A percentile compares a stretch with the other conserved stretches of the same genome.
phyloP scores from a whole-genome alignment of 2,888 invertebrate species.

The Gortyna flavago region DNA sequence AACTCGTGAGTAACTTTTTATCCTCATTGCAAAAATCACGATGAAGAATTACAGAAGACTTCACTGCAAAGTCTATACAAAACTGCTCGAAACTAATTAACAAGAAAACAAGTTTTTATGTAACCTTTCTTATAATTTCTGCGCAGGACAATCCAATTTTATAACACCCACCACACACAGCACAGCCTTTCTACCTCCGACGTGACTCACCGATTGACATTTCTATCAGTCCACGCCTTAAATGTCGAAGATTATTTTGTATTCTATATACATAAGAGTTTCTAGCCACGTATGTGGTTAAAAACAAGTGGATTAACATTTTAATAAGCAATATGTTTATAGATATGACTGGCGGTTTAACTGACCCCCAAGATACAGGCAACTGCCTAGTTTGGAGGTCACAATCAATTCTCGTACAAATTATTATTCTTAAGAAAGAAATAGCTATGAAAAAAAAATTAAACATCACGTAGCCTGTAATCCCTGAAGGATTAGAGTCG shows the following conservation, averaged over 20 bases:
- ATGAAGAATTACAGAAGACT: not conserved
- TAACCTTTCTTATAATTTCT: slow-evolving; percentile 27
- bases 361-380: too few relatives aligned
- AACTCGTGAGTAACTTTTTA: not conserved
- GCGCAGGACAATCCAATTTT: slow-evolving; percentile 51
- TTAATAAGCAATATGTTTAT: slow-evolving; percentile 40
- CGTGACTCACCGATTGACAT: slow-evolving; percentile 62
- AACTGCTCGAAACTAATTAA: slow-evolving; percentile 3
- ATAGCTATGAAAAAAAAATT: too few relatives aligned
- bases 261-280: slow-evolving; percentile 43
- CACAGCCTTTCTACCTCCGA: slow-evolving; percentile 53
- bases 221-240: slow-evolving; percentile 61
- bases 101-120: slow-evolving; percentile 13
- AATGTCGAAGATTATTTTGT: slow-evolving; percentile 54
- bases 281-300: slow-evolving; percentile 34
- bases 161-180: slow-evolving; percentile 51
- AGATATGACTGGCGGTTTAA: not conserved
- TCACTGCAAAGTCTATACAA: too few relatives aligned
- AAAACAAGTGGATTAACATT: slow-evolving; percentile 47
- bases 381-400: too few relatives aligned
- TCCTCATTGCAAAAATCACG: not conserved
- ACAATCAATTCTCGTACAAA: too few relatives aligned
- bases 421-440: not conserved
- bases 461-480: not conserved
- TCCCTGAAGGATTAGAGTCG: not conserved